Evolutionary conservation across 2,797 vertebrate genomes (phyloP).

Genomic region (Lepus oiostolus): DNA sequence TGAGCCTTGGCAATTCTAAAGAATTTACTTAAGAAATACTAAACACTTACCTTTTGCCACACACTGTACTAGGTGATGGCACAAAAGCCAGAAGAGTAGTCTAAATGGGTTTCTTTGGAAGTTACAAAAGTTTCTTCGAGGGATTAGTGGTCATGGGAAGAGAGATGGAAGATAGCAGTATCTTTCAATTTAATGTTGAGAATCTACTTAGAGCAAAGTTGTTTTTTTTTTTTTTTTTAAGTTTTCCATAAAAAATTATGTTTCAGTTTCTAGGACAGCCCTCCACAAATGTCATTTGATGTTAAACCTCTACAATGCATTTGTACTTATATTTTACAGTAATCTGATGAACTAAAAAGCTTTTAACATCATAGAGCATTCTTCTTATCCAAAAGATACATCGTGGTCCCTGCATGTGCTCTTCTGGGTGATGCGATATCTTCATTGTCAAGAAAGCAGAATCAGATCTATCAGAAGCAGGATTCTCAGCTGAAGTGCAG

Average conservation of each 20-base stretch:
- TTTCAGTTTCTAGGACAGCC: not conserved
- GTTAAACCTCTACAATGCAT: not conserved
- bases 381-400: not conserved
- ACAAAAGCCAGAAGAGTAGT: not conserved
- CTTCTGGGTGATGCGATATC: not conserved
- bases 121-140: not conserved
- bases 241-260: not conserved
- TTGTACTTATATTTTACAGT: not conserved
- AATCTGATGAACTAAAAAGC: conserved; percentile 32
- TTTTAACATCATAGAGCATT: not conserved
- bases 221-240: conserved; percentile 13
- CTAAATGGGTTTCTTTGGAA: conserved; percentile 19
- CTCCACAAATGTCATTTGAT: not conserved
- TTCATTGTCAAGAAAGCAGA: conserved; percentile 23
- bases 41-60: conserved; percentile 29
- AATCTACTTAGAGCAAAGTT: not conserved
- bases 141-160: not conserved
- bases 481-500: not conserved
- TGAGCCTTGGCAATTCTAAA: not conserved
- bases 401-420: not conserved
- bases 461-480: not conserved
- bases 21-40: conserved; percentile 43
- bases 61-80: not conserved
- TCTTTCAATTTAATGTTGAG: not conserved
- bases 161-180: not conserved